Evolutionary conservation across 1,140 invertebrate genomes (phyloP), one percentile per base, ranked within the genome.

Genomic region (Temnothorax nylanderi): DNA sequence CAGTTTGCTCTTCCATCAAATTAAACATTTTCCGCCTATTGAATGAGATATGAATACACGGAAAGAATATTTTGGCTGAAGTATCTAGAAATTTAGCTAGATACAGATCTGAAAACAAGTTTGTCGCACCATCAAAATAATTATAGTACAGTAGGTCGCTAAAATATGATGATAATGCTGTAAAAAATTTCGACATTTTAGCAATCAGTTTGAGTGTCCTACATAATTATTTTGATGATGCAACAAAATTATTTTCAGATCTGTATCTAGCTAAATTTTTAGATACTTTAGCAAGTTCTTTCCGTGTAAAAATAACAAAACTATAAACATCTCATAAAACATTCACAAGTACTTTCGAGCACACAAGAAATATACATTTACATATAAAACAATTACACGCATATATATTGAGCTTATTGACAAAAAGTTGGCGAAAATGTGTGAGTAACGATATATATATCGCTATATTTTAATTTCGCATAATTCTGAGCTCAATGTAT

Each of bases 401-500:
- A 67, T 60, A 3, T 44, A 16, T 54, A 13, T 75, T 8, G 34
- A 47, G 16, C 26, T 44, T 64, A 47, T 32, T 3, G 75, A n/a
- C 18, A 26, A 49, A 51, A 62, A 13, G 10, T 69, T 54, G 16
- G 16, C 16, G 49, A 16, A 69, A 69, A 49, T 69, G 41, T 26
- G 34, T 26, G 26, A 21, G 26, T 26, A 71, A 56, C 37, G 37
- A 81, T 41, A 80, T 60, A 26, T 37, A 16, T 26, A n/a, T 34
- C 47, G 74, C 41, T 62, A 7, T 26, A 3, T n/a, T 72, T 75
- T 60, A 84, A 34, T 82, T 47, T 60, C 37, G 37, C 49, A 71
- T 41, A 71, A 44, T 56, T 71, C 4, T n/a, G 37, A 26, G 49
- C 51, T 13, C 34, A 21, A 56, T 34, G 65, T 8, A 2, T 81